A percentile compares a stretch with the other conserved stretches of the same genome.
Conservation (phyloP, 1,140 invertebrate genomes). For the Probaryconus sp. region DNA sequence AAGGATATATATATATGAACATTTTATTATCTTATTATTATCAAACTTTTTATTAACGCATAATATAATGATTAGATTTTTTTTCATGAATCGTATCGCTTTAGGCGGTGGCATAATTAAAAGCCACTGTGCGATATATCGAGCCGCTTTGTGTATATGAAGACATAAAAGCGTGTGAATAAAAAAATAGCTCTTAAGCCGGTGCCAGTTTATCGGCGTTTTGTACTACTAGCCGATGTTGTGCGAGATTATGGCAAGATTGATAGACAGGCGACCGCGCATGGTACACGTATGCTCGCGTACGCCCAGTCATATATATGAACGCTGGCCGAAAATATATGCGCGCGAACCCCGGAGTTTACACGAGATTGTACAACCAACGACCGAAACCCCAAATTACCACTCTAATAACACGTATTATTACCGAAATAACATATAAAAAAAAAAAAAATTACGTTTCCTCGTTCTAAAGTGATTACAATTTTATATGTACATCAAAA, state of each 20-base stretch:
- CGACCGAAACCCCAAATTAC: conserved; percentile 57
- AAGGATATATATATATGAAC: no score
- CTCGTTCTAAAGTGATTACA: no score
- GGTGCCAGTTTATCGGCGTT: conserved; percentile 55
- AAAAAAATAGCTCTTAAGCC: conserved; percentile 52
- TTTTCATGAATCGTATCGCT: no score
- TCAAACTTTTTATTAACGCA: no score
- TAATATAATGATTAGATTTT: no score
- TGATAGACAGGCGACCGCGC: conserved; percentile 52
- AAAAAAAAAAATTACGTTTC: no score
- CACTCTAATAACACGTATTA: conserved; percentile 52
- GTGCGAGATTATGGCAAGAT: conserved; percentile 58
- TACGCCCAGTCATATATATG: conserved; percentile 27
- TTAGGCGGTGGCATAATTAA: no score
- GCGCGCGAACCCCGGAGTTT: conserved; percentile 41
- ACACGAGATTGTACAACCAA: conserved; percentile 36
- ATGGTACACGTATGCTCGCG: background rate
- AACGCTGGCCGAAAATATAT: conserved; percentile 55
- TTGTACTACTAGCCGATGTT: conserved; percentile 54
- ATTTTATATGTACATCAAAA: no score
- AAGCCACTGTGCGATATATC: no score
- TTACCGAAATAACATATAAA: conserved; percentile 46
- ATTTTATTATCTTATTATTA: no score
- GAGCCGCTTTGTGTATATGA: no score
- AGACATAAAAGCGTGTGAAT: conserved; percentile 41